phyloP scores from a whole-genome alignment of 2,113 vertebrate species.

The Spea bombifrons region DNA sequence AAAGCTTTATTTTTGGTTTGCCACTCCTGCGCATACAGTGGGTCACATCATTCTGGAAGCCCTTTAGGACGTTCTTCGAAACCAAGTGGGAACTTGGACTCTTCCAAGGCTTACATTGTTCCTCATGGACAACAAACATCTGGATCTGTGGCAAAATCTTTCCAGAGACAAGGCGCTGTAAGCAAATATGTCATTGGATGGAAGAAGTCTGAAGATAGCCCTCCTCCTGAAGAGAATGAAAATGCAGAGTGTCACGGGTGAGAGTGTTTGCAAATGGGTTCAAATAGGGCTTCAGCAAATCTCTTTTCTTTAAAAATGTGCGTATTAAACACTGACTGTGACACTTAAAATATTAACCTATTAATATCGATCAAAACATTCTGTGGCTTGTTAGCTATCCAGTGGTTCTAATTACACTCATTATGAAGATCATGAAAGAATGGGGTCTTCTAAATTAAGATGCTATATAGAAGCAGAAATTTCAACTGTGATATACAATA shows the following conservation, averaged over 20 bases:
- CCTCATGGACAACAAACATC: slow-evolving; percentile 63
- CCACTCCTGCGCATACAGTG: slow-evolving; percentile 61
- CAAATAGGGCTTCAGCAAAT: too few relatives aligned
- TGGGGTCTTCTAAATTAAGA: too few relatives aligned
- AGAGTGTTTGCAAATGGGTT: slow-evolving; percentile 34
- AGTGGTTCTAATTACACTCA: too few relatives aligned
- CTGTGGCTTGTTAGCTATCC: too few relatives aligned
- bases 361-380: too few relatives aligned
- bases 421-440: too few relatives aligned
- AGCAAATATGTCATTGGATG: slow-evolving; percentile 75
- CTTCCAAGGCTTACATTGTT: slow-evolving; percentile 88
- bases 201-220: slow-evolving; percentile 77
- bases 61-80: slow-evolving; percentile 81
- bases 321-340: too few relatives aligned
- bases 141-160: slow-evolving; percentile 73
- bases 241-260: slow-evolving; percentile 82
- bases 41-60: slow-evolving; percentile 89
- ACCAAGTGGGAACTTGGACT: slow-evolving; percentile 80
- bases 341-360: too few relatives aligned
- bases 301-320: too few relatives aligned
- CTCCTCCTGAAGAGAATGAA: slow-evolving; percentile 79
- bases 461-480: too few relatives aligned
- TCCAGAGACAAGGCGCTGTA: slow-evolving; percentile 69
- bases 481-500: too few relatives aligned
- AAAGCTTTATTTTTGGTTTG: fast-evolving